Percentiles rank a stretch among this genome's conserved stretches.
These are phyloP conservation scores for Lepidochitona cinerea DNA, from an alignment of 2,888 invertebrate species.

Conservation along the genomic window DNA sequence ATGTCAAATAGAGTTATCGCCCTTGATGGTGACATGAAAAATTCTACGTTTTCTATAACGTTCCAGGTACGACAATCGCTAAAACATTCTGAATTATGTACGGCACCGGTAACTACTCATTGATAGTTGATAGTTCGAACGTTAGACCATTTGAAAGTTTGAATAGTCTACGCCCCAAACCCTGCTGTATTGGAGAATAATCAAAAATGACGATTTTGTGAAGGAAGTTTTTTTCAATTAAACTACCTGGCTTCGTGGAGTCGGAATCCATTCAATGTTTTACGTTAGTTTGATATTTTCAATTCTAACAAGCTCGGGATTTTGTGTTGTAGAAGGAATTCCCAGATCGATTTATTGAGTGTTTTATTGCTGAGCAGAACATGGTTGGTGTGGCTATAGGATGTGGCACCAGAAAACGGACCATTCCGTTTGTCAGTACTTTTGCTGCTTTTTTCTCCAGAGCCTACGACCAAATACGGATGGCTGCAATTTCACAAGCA, in stretches of 20 bases:
- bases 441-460: constrained; percentile 97
- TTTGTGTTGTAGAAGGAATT: constrained; percentile 48
- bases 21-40: constrained; percentile 96
- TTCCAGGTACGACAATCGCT: no score
- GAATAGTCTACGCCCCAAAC: no score
- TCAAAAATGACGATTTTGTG: no score
- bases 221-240: no score
- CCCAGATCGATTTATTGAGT: constrained; percentile 87
- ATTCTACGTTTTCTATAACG: constrained; percentile 96
- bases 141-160: no score
- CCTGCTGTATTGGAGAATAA: no score
- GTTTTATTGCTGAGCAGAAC: constrained; percentile 98
- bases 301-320: neutral
- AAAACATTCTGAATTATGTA: no score
- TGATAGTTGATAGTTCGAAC: no score
- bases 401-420: constrained; percentile 89
- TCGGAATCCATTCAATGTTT: no score
- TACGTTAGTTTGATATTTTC: neutral
- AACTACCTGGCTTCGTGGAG: no score
- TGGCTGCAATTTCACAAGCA: constrained; percentile 97
- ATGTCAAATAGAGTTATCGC: constrained; percentile 84
- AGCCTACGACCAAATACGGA: constrained; percentile 96
- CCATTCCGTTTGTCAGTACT: constrained; percentile 93
- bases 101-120: no score
- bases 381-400: constrained; percentile 92